phyloP scores from a whole-genome alignment of 2,113 vertebrate species.

The Aramus guarauna region DNA sequence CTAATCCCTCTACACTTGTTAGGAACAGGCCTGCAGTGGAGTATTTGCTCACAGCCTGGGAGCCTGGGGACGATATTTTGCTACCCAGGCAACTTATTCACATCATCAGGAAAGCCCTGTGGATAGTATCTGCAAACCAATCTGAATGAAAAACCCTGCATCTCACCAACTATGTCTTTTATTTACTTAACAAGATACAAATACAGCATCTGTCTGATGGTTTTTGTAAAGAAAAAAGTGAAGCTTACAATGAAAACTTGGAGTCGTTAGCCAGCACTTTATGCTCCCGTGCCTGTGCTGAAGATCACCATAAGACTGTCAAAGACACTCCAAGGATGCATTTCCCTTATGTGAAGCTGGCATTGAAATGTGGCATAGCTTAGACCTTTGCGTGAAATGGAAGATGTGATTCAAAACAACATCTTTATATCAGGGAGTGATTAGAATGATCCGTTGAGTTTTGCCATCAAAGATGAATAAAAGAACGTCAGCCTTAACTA shows the following conservation, averaged over 20 bases:
- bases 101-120: neutral
- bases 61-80: constrained; percentile 5
- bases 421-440: neutral
- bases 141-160: neutral
- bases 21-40: neutral
- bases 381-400: neutral
- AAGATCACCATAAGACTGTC: neutral
- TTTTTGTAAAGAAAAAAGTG: neutral
- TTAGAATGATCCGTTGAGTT: neutral
- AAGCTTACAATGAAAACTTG: neutral
- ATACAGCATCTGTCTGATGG: neutral
- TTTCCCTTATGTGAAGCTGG: neutral
- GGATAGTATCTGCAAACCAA: neutral
- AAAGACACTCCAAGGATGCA: neutral
- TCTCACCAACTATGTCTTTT: neutral
- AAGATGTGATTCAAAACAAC: neutral
- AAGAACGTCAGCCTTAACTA: neutral
- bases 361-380: neutral
- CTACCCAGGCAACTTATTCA: constrained; percentile 27
- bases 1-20: neutral
- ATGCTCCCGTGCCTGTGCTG: neutral
- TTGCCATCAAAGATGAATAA: neutral
- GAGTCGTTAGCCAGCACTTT: neutral
- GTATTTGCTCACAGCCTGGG: neutral
- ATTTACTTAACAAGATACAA: neutral